Evolutionary conservation across 2,113 vertebrate genomes (phyloP), one percentile per base, ranked within the genome.

Genomic region (Python bivittatus): DNA sequence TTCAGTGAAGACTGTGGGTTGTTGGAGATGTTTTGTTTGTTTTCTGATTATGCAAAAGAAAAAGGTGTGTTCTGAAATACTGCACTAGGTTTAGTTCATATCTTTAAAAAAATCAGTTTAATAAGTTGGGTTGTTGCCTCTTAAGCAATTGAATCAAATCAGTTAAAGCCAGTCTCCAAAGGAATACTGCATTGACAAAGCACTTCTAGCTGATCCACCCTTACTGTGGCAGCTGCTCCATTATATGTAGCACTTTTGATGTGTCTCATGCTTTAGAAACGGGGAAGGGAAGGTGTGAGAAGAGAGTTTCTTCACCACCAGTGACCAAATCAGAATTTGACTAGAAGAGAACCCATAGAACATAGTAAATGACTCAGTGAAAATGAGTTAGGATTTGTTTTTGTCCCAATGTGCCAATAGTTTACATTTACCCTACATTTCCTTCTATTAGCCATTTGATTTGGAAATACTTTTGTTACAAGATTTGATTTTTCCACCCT

Each of bases 21-120:
- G 17, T 38, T 79, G 52, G 11, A 53, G 4, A 48, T 38, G 38
- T 79, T 79, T 48, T 48, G 48, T 48, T 48, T 48, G 48, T 48
- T 48, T 95, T 95, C 93, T 84, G 33, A 86, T 92, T 90, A 54
- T 91, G 93, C 94, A 90, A 60, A 60, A 93, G 33, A 58, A 84
- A 54, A 9, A 86, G 2, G 38, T 25, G 38, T 89, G 1, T 90
- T 95, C 84, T 88, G 42, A 90, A 92, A 91, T 94, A 25, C 68
- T n/a, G 91, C 94, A 95, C 89, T 93, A 95, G 86, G 68, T 38
- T 2, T 38, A 86, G 22, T 87, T 88, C 85, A 86, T 93, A 90
- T 38, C 87, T 48, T 90, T 38, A 85, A 93, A 91, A 91, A 44
- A 88, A 95, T 56, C 20, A 94, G 29, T 52, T 68, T 48, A 57